Percentiles rank a stretch among this genome's conserved stretches.
Evolutionary conservation across 2,797 vertebrate genomes (phyloP).

Genomic region (Oreochromis grahami): DNA sequence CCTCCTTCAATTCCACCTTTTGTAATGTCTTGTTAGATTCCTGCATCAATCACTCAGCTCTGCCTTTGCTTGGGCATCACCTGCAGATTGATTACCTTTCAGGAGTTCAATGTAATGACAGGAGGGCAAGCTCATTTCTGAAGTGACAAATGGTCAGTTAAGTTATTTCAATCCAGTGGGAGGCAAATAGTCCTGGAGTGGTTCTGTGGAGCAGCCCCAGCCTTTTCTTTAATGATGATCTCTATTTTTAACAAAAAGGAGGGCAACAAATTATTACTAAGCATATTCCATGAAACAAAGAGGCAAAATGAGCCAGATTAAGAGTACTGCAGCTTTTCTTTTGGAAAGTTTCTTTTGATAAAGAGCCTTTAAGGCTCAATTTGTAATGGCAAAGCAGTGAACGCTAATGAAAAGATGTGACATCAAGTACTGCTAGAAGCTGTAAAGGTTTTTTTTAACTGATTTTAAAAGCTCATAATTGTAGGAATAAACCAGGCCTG

Average conservation of each 20-base stretch:
- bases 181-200: conserved; percentile 31
- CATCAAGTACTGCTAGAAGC: not conserved
- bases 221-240: conserved; percentile 3
- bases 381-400: not conserved
- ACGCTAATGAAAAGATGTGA: not conserved
- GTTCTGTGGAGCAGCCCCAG: conserved; percentile 21
- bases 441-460: not conserved
- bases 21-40: conserved; percentile 57
- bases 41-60: conserved; percentile 56
- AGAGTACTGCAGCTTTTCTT: conserved; percentile 6
- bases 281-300: conserved; percentile 9
- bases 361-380: conserved; percentile 10
- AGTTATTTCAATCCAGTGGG: conserved; percentile 46
- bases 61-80: conserved; percentile 42
- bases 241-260: conserved; percentile 21
- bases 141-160: conserved; percentile 61
- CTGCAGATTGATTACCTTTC: conserved; percentile 67
- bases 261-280: conserved; percentile 7
- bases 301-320: not conserved
- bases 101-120: conserved; percentile 64
- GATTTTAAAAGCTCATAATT: conserved; percentile 4
- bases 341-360: conserved; percentile 2
- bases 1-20: conserved; percentile 24
- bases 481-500: not conserved
- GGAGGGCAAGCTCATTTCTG: conserved; percentile 62